Evolutionary conservation across 2,888 invertebrate species (phyloP).

Genomic region (Campoplex capitator): DNA sequence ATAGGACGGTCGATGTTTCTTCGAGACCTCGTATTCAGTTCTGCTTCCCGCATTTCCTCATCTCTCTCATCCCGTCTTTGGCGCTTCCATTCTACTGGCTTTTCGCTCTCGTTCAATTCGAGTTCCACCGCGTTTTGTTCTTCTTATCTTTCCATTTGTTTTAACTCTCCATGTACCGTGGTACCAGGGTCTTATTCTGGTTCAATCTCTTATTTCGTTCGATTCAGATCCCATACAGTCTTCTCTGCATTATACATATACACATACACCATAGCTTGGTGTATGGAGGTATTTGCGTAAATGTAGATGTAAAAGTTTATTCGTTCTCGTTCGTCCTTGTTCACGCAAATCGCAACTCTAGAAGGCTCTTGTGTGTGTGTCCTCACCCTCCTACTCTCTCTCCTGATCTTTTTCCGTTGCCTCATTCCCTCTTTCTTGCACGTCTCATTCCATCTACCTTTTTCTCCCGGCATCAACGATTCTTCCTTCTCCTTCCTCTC

Average conservation of each 20-base stretch:
- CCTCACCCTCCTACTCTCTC: conserved; percentile 64
- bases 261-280: background rate
- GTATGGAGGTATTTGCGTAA: background rate
- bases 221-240: conserved; percentile 51
- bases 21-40: conserved; percentile 55
- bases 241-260: conserved; percentile 44
- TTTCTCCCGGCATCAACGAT: conserved; percentile 18
- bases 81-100: conserved; percentile 32
- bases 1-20: conserved; percentile 13
- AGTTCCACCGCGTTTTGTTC: conserved; percentile 31
- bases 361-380: conserved; percentile 60
- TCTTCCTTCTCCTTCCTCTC: conserved; percentile 60
- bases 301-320: conserved; percentile 1
- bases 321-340: conserved; percentile 43
- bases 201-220: conserved; percentile 62
- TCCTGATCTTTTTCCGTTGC: conserved; percentile 68
- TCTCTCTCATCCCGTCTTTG: conserved; percentile 49
- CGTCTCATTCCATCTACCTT: conserved; percentile 64
- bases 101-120: conserved; percentile 54
- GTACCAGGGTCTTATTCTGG: conserved; percentile 50
- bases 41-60: conserved; percentile 17
- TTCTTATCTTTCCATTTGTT: conserved; percentile 28
- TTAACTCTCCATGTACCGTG: conserved; percentile 33
- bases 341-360: conserved; percentile 48
- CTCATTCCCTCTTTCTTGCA: conserved; percentile 58